Percentiles rank a stretch among this genome's conserved stretches.
phyloP scores from a whole-genome alignment of 2,797 vertebrate genomes.

The Falco rusticolus region DNA sequence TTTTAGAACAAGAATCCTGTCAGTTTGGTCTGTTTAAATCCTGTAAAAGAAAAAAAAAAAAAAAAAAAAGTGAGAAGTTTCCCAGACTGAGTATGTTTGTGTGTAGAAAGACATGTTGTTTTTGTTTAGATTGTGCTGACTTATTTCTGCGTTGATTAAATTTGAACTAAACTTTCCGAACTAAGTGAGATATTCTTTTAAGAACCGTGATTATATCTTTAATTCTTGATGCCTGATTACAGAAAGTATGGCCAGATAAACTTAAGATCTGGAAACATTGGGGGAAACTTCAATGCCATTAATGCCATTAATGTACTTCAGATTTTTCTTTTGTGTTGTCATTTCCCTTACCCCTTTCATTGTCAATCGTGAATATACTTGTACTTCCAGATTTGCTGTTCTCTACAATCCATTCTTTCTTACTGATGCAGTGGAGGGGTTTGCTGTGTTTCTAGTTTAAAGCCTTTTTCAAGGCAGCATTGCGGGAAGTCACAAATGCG shows the following conservation, averaged over 20 bases:
- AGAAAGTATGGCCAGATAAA: conserved; percentile 67
- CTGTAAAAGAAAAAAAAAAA: conserved; percentile 59
- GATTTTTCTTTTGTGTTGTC: conserved; percentile 44
- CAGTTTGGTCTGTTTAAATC: conserved; percentile 75
- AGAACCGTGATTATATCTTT: conserved; percentile 45
- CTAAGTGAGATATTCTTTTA: conserved; percentile 34
- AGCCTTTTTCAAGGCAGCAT: not conserved
- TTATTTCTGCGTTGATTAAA: conserved; percentile 68
- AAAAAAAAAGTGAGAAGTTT: not conserved
- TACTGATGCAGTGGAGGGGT: conserved; percentile 28
- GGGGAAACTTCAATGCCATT: conserved; percentile 37
- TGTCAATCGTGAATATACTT: conserved; percentile 34
- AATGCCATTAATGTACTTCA: conserved; percentile 50
- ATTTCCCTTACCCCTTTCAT: conserved; percentile 56
- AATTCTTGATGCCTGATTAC: conserved; percentile 74
- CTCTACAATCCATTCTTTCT: conserved; percentile 20
- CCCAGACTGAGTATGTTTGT: conserved; percentile 64
- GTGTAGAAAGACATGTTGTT: conserved; percentile 47
- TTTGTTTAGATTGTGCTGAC: conserved; percentile 51
- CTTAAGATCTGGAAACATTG: conserved; percentile 38
- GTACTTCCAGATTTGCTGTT: conserved; percentile 42
- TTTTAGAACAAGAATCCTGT: conserved; percentile 71
- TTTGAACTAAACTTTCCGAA: conserved; percentile 60
- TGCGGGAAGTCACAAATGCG: conserved; percentile 35
- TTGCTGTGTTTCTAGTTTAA: conserved; percentile 52